Evolutionary conservation across 1,140 invertebrate species (phyloP).

Genomic region (Gonioctena quinquepunctata): DNA sequence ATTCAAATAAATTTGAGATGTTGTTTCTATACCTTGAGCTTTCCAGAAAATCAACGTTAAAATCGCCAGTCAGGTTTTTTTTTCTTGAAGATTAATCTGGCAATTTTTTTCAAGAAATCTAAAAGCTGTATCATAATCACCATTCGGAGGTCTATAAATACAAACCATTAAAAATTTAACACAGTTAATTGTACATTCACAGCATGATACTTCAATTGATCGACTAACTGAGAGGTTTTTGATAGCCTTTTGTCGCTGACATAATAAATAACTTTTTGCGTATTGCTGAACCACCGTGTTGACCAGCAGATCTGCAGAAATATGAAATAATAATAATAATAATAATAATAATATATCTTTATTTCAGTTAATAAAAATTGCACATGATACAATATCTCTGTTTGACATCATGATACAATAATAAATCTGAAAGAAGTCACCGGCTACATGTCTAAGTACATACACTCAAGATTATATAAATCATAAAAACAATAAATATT

Average conservation of each 20-base stretch:
- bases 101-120: neutral
- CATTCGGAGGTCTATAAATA: neutral
- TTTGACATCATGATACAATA: too few species aligned
- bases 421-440: too few species aligned
- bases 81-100: too few species aligned
- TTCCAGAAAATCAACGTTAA: neutral
- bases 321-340: too few species aligned
- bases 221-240: neutral
- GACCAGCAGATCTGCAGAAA: neutral
- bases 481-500: too few species aligned
- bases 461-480: too few species aligned
- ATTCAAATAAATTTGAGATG: too few species aligned
- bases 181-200: neutral
- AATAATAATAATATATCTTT: too few species aligned
- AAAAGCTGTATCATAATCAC: neutral
- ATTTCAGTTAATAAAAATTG: too few species aligned
- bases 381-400: too few species aligned
- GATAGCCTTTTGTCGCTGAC: neutral
- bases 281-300: neutral
- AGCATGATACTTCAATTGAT: neutral
- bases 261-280: neutral
- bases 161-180: neutral
- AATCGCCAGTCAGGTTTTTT: too few species aligned
- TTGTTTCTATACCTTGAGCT: neutral
- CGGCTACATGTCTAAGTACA: too few species aligned